A percentile compares a stretch with the other conserved stretches of the same genome.
Conservation (phyloP, 2,113 vertebrate species). For the Desmodus rotundus region DNA sequence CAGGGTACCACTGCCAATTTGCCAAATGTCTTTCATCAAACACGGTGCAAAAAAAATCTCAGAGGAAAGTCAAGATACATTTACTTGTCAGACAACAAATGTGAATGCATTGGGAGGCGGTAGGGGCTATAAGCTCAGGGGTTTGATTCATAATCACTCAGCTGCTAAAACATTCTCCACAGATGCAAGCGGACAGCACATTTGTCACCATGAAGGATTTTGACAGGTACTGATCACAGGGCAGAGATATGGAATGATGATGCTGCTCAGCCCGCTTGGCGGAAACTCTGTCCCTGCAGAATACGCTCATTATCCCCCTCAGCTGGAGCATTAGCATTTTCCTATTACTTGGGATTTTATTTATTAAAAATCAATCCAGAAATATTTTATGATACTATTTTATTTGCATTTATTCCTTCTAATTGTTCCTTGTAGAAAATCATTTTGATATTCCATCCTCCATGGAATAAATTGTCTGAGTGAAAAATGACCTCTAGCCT, state of each 20-base stretch:
- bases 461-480: constrained; percentile 63
- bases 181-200: constrained; percentile 99
- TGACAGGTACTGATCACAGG: constrained; percentile 98
- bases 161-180: constrained; percentile 98
- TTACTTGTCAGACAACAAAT: constrained; percentile 89
- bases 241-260: constrained; percentile 97
- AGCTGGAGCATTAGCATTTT: constrained; percentile 82
- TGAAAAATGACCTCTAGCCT: constrained; percentile 80
- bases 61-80: constrained; percentile 90
- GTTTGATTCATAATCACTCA: constrained; percentile 99
- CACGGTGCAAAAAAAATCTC: constrained; percentile 78
- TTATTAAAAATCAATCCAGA: constrained; percentile 73
- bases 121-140: constrained; percentile 83
- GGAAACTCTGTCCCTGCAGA: constrained; percentile 83
- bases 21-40: constrained; percentile 95
- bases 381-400: constrained; percentile 64
- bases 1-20: constrained; percentile 92
- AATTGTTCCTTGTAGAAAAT: constrained; percentile 74
- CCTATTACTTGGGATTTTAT: constrained; percentile 64
- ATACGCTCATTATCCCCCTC: background rate
- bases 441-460: constrained; percentile 54
- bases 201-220: constrained; percentile 99
- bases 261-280: constrained; percentile 85
- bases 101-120: constrained; percentile 82
- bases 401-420: constrained; percentile 72